Percentiles rank a stretch among this genome's conserved stretches.
Evolutionary conservation across 2,888 invertebrate genomes (phyloP).

Genomic region (Gastrophysa polygoni): DNA sequence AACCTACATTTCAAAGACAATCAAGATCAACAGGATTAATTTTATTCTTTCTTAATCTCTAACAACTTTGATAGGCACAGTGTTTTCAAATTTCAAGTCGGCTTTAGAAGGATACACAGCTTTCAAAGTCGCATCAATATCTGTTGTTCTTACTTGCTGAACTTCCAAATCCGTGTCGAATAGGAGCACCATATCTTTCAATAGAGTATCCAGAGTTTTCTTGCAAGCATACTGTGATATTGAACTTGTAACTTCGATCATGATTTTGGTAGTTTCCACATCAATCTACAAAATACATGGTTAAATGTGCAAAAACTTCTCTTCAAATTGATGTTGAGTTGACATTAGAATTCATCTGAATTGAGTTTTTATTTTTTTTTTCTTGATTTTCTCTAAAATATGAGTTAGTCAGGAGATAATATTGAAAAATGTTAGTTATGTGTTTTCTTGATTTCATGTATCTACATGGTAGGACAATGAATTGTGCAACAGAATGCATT

Average conservation of each 20-base stretch:
- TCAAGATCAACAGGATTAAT: too few relatives aligned
- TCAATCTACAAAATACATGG: conserved; percentile 65
- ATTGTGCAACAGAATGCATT: background rate
- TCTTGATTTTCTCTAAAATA: too few relatives aligned
- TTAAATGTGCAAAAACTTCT: too few relatives aligned
- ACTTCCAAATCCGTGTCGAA: conserved; percentile 57
- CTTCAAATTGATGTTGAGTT: too few relatives aligned
- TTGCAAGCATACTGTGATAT: conserved; percentile 69
- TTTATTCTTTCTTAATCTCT: conserved; percentile 18
- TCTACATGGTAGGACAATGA: too few relatives aligned
- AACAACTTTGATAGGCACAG: conserved; percentile 33
- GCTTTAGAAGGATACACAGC: conserved; percentile 80
- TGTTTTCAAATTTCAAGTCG: conserved; percentile 58
- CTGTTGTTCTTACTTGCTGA: conserved; percentile 74
- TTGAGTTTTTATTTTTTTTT: too few relatives aligned
- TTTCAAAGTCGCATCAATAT: conserved; percentile 70
- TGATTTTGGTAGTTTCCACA: conserved; percentile 66
- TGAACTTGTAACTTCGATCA: conserved; percentile 80
- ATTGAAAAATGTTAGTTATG: too few relatives aligned
- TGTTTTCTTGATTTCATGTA: too few relatives aligned
- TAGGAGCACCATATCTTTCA: conserved; percentile 68
- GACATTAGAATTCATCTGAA: too few relatives aligned
- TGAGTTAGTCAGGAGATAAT: too few relatives aligned
- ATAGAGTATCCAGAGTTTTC: conserved; percentile 69
- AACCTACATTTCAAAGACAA: too few relatives aligned